Percentiles rank a stretch among this genome's conserved stretches.
Evolutionary conservation across 2,888 invertebrate species (phyloP).

Genomic region (Drosophila suboccidentalis): DNA sequence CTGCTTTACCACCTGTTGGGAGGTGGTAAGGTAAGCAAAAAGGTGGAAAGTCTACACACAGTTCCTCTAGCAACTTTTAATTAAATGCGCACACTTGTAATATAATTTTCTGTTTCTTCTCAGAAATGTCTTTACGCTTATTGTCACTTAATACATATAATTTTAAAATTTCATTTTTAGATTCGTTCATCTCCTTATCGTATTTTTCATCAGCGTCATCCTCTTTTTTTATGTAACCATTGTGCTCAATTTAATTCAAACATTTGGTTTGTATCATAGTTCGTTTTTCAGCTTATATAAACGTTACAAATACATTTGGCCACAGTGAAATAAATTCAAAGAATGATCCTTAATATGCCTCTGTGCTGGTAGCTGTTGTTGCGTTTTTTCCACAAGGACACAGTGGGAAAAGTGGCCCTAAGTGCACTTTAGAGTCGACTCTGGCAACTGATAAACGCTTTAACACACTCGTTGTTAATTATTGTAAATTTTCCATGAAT

Average conservation of each 20-base stretch:
- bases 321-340: conserved; percentile 6
- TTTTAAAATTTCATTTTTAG: not conserved
- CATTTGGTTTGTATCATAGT: not conserved
- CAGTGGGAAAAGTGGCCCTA: conserved; percentile 23
- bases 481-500: conserved; percentile 31
- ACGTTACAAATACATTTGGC: conserved; percentile 38
- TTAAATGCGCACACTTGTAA: conserved; percentile 2
- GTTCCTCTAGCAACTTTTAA: not conserved
- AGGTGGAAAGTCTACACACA: not conserved
- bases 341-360: conserved; percentile 17
- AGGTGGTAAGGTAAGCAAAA: conserved; percentile 30
- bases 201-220: not conserved
- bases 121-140: not conserved
- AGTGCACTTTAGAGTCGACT: conserved; percentile 10
- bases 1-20: conserved; percentile 65
- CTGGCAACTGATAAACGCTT: conserved; percentile 1
- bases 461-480: conserved; percentile 27
- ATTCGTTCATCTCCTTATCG: not conserved
- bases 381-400: conserved; percentile 57
- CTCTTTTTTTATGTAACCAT: not conserved
- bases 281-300: conserved; percentile 61
- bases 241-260: not conserved
- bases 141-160: not conserved
- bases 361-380: conserved; percentile 19
- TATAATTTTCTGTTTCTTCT: not conserved